A percentile compares a stretch with the other conserved stretches of the same genome.
These are phyloP conservation scores for human (Homo sapiens) DNA, from an alignment of 2,113 vertebrate genomes.

Conservation along the genomic window GRCh38 chr1:3606501-3607000, in stretches of 20 bases:
- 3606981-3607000: no score
- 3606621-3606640: background rate
- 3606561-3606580: background rate
- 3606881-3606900: background rate
- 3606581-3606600: no score
- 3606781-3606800: fast-evolving
- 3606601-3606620: background rate
- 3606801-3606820: no score
- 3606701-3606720: background rate
- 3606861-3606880: background rate
- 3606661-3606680: fast-evolving
- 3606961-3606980: background rate
- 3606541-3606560: background rate
- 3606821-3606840: background rate
- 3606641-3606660: background rate
- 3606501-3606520: background rate
- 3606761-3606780: no score
- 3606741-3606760: background rate
- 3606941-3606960: background rate
- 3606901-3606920: background rate
- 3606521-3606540: background rate
- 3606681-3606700: background rate
- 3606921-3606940: background rate
- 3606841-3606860: background rate
- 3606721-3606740: background rate